Conservation (phyloP, 2,113 vertebrate genomes). For the Rhabdomys dilectus region DNA sequence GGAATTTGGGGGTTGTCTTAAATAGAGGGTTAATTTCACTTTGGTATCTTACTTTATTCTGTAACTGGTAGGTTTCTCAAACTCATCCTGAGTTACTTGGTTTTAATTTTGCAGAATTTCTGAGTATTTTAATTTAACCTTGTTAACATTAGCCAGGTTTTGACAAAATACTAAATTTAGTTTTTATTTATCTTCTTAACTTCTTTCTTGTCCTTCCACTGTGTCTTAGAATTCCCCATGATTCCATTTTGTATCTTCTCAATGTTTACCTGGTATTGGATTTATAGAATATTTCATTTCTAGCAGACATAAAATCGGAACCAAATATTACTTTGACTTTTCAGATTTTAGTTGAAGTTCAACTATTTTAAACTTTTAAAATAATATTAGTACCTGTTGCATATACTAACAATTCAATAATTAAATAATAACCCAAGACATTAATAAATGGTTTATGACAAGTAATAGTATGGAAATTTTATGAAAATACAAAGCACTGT, state of each 20-base stretch:
- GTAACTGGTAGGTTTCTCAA: conserved; percentile 43
- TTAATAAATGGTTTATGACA: background rate
- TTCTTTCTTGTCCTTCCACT: background rate
- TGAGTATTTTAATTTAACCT: conserved; percentile 52
- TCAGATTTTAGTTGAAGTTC: background rate
- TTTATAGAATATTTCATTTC: conserved; percentile 51
- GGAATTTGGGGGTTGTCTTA: background rate
- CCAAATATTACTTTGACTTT: conserved; percentile 8
- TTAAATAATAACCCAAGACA: conserved; percentile 32
- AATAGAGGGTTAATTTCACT: conserved; percentile 48
- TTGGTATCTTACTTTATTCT: conserved; percentile 44
- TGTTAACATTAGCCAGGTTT: conserved; percentile 28
- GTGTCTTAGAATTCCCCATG: background rate
- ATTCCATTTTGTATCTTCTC: background rate
- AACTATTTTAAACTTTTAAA: conserved; percentile 61
- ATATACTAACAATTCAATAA: conserved; percentile 32
- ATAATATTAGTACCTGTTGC: background rate
- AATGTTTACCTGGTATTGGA: conserved; percentile 26
- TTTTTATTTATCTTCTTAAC: background rate
- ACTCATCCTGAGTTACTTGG: conserved; percentile 52
- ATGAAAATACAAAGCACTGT: background rate
- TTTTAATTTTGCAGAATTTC: conserved; percentile 55
- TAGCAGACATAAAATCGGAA: conserved; percentile 34
- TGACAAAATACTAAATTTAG: conserved; percentile 1
- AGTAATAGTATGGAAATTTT: background rate